Base-by-base conservation (phyloP, 2,888 invertebrate genomes). In the Eristalis arbustorum region DNA sequence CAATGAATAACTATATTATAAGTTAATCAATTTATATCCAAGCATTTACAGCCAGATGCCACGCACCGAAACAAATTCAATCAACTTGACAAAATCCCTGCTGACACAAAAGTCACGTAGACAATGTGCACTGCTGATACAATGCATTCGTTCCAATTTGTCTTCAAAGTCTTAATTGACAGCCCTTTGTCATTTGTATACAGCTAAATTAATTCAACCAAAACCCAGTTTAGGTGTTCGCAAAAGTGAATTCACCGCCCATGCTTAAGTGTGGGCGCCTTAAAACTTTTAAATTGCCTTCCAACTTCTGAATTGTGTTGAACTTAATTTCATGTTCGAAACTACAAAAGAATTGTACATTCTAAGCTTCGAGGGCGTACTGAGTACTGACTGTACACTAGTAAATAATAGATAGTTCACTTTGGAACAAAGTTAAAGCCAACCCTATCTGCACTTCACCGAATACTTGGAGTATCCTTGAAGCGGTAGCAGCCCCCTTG, bases 401-500 rank as follows among this genome's bases (percentile, higher is more conserved):
- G 68, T 56, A 18, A 68, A 57, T 69, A 63, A 76, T 69, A 76
- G 23, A 76, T 56, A 25, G 49, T 18, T 56, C 68, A 49, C 61
- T 49, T 68, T 62, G 37, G 42, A 63, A n/a, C 13, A n/a, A 68
- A 68, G 63, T 28, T 63, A 25, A 62, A 28, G 18, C 28, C 28
- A 14, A 31, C 62, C 28, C 13, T 23, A 61, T 23, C 61, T 11
- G 3, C 22, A 22, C 25, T 28, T 61, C 28, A 61, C 25, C 25
- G 61, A 22, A 61, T 23, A 23, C 28, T 61, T 61, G 61, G 25
- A 37, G 13, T 37, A 37, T 37, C 37, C 11, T 37, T 37, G 37
- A 37, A 8, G 2, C 37, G 49, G 14, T 28, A 62, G 14, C 42
- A 72, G 42, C 25, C 42, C 25, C 42, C 28, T 61, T 49, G 62